These are phyloP conservation scores for Oncorhynchus tshawytscha DNA, from an alignment of 2,113 vertebrate genomes.

Conservation along the genomic window DNA sequence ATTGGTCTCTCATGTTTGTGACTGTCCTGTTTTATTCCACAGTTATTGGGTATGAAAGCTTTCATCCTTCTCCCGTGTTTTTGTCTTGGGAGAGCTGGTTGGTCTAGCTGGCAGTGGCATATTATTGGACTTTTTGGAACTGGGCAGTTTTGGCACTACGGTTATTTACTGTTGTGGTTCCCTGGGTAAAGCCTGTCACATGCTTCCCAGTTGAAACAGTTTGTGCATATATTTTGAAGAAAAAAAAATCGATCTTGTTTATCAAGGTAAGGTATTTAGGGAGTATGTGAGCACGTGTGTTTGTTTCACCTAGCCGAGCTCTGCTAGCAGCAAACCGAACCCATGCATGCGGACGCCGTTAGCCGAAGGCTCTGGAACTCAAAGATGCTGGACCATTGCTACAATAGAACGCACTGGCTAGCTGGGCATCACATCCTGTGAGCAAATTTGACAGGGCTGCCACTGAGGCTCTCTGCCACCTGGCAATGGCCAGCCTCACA, in stretches of 20 bases:
- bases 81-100: neutral
- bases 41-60: neutral
- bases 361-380: neutral
- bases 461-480: neutral
- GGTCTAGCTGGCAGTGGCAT: neutral
- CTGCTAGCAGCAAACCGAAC: no score
- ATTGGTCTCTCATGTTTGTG: neutral
- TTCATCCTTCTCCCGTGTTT: neutral
- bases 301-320: no score
- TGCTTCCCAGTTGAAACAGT: no score
- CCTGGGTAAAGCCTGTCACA: neutral
- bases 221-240: no score
- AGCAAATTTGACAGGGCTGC: neutral
- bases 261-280: no score
- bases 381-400: neutral
- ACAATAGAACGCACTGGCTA: neutral
- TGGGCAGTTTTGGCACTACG: neutral
- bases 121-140: neutral
- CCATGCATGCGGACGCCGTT: no score
- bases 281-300: no score
- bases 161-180: slow-evolving; percentile 5
- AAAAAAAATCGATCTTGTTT: no score
- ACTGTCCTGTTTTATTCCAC: neutral
- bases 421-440: neutral
- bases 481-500: neutral